Evolutionary conservation across 2,888 invertebrate genomes (phyloP).

Genomic region (Acronicta leporina): DNA sequence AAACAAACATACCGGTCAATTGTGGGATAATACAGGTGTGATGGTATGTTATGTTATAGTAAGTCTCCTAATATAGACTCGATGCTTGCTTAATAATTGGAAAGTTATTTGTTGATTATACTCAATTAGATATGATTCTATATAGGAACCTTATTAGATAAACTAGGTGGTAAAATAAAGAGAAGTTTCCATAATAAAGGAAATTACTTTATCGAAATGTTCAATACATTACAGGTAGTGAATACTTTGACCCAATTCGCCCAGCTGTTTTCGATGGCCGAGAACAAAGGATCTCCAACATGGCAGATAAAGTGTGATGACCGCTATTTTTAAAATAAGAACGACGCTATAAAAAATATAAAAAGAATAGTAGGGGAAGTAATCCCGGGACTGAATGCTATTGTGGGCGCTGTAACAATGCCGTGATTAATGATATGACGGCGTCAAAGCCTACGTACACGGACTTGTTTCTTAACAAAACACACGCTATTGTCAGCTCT

Average conservation of each 20-base stretch:
- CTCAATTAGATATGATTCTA: no score
- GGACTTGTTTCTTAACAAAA: slow-evolving; percentile 32
- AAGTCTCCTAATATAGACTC: no score
- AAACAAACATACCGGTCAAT: no score
- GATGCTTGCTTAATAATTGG: no score
- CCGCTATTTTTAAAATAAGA: slow-evolving; percentile 58
- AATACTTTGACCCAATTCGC: slow-evolving; percentile 43
- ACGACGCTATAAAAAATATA: slow-evolving; percentile 57
- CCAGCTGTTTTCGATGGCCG: slow-evolving; percentile 51
- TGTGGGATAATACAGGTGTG: no score
- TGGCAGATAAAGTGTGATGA: slow-evolving; percentile 51
- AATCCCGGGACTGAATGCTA: slow-evolving; percentile 56
- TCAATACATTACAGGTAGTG: slow-evolving; percentile 18
- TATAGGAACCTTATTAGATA: background rate
- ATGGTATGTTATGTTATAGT: no score
- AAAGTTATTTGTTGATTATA: no score
- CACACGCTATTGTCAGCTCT: slow-evolving; percentile 47
- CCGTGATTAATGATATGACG: slow-evolving; percentile 65
- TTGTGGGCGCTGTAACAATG: slow-evolving; percentile 65
- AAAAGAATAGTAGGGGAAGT: slow-evolving; percentile 51
- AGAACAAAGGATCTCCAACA: slow-evolving; percentile 57
- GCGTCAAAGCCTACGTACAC: slow-evolving; percentile 47
- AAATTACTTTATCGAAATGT: background rate
- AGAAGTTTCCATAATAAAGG: background rate
- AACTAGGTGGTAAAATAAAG: background rate